Evolutionary conservation across 2,797 vertebrate genomes (phyloP).

Genomic region (Hydrolagus colliei): DNA sequence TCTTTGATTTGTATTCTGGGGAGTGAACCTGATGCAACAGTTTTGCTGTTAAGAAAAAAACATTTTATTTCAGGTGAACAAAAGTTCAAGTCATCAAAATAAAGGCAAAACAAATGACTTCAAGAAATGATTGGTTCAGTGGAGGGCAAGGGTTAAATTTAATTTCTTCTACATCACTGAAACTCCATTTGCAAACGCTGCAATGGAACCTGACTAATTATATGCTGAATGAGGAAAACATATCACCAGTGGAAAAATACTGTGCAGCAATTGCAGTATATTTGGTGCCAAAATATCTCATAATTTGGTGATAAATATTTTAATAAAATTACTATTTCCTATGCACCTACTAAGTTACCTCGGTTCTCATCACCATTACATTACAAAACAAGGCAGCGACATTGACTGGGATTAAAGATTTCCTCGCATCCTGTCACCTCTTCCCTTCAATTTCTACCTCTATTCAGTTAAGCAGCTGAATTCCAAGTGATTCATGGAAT

Average conservation of each 20-base stretch:
- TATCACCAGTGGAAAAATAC: neutral
- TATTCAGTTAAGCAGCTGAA: neutral
- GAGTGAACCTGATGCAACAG: neutral
- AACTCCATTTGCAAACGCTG: constrained; percentile 7
- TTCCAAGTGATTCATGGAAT: neutral
- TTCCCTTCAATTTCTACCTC: neutral
- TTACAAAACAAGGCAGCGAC: neutral
- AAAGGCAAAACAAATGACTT: neutral
- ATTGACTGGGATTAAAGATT: too few species aligned
- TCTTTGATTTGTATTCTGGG: neutral
- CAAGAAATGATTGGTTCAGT: constrained; percentile 2
- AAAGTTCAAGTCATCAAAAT: neutral
- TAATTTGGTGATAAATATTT: neutral
- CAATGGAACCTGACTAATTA: neutral
- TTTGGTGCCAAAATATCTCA: neutral
- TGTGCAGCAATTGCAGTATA: neutral
- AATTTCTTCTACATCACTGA: neutral
- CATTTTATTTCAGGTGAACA: neutral
- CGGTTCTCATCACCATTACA: neutral
- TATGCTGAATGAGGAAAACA: constrained; percentile 12
- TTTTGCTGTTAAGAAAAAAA: neutral
- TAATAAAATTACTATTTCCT: neutral
- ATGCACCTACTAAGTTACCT: neutral
- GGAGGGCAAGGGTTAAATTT: neutral
- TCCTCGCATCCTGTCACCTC: neutral